These are phyloP conservation scores for Trissolcus basalis DNA, from an alignment of 1,140 invertebrate genomes.

Conservation along the genomic window DNA sequence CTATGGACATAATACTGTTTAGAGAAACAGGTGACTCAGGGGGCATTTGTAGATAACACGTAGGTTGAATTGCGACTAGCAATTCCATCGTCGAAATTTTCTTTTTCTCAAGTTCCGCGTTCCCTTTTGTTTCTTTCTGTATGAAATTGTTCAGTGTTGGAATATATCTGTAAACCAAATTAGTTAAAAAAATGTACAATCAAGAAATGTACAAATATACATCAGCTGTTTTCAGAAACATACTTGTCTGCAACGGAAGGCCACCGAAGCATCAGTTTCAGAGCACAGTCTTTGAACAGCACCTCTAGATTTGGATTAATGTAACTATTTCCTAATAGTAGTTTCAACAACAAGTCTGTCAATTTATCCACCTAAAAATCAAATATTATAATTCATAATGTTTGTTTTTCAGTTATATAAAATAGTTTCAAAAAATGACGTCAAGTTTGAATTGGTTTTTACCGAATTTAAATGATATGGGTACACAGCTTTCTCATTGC, in stretches of 20 bases:
- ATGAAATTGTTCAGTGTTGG: constrained; percentile 67
- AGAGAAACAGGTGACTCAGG: constrained; percentile 62
- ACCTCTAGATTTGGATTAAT: constrained; percentile 71
- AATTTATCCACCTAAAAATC: constrained; percentile 71
- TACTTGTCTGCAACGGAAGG: constrained; percentile 71
- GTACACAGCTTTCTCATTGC: constrained; percentile 71
- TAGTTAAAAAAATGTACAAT: constrained; percentile 4
- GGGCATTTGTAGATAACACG: constrained; percentile 66
- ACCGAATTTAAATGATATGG: constrained; percentile 70
- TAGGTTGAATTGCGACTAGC: constrained; percentile 69
- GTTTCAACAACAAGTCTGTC: constrained; percentile 70
- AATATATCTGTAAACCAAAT: constrained; percentile 63
- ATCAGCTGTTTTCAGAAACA: constrained; percentile 1
- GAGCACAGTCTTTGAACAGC: constrained; percentile 71
- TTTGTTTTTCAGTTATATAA: too few species aligned
- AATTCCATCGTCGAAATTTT: constrained; percentile 69
- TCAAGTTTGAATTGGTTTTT: constrained; percentile 15
- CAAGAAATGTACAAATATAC: neutral
- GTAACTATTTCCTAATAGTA: constrained; percentile 71
- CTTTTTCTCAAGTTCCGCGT: constrained; percentile 62
- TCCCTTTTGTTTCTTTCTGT: constrained; percentile 63
- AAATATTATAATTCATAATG: too few species aligned
- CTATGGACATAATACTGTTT: constrained; percentile 63
- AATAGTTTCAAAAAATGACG: too few species aligned
- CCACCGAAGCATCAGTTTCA: constrained; percentile 75